phyloP scores from a whole-genome alignment of 2,888 invertebrate genomes.

The Drosophila mercatorum region DNA sequence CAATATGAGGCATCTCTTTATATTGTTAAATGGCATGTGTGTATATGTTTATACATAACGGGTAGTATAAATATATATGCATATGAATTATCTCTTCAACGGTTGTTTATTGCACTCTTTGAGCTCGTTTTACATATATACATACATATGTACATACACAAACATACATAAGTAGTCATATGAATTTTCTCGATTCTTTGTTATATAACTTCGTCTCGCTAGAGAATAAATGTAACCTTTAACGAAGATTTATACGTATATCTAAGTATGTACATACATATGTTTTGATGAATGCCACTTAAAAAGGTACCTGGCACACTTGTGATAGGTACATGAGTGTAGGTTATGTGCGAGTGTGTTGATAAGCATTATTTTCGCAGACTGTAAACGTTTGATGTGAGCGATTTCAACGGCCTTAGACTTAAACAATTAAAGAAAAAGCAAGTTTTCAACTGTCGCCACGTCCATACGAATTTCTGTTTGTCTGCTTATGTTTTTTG shows the following conservation, averaged over 20 bases:
- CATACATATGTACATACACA: conserved; percentile 1
- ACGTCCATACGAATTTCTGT: background rate
- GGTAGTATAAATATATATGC: conserved; percentile 4
- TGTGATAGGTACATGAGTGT: background rate
- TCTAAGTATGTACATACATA: background rate
- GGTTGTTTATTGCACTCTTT: conserved; percentile 20
- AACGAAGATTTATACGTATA: background rate
- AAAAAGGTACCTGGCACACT: conserved; percentile 9
- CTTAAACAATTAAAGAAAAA: conserved; percentile 1
- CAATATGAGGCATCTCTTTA: conserved; percentile 7
- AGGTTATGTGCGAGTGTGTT: background rate
- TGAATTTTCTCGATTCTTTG: conserved; percentile 8
- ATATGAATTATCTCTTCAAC: conserved; percentile 10
- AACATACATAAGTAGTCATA: background rate
- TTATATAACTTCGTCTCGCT: conserved; percentile 38
- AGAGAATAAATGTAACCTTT: conserved; percentile 2
- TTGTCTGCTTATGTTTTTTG: conserved; percentile 20
- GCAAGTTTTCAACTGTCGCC: background rate
- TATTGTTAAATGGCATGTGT: conserved; percentile 11
- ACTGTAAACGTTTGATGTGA: background rate
- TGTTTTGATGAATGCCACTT: conserved; percentile 24
- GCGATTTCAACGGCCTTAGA: conserved; percentile 14
- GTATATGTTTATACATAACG: conserved; percentile 1
- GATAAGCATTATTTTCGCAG: conserved; percentile 1
- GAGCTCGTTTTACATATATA: conserved; percentile 16